Conservation (phyloP, 2,797 vertebrate genomes). For the Crenuchus spilurus region DNA sequence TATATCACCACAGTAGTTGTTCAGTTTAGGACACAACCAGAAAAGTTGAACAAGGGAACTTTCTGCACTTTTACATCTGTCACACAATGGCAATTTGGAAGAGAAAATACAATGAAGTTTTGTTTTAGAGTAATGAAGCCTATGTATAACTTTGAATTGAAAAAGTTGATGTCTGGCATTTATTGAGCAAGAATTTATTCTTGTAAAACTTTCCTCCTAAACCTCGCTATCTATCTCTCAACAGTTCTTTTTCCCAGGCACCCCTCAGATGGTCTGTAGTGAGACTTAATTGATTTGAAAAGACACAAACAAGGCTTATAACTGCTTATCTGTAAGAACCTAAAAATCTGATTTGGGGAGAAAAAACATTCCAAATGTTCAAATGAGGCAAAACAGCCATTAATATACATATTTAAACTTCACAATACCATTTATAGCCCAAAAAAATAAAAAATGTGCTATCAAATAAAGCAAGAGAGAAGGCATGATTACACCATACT, state of each 20-base stretch:
- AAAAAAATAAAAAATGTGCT: not conserved
- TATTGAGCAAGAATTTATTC: not conserved
- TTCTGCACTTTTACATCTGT: not conserved
- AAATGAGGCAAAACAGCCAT: not conserved
- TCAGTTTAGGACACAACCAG: not conserved
- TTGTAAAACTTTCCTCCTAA: not conserved
- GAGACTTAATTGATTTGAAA: not conserved
- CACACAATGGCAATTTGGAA: not conserved
- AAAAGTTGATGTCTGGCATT: not conserved
- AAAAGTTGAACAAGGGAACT: not conserved
- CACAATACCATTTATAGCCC: not conserved
- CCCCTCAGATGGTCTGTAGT: not conserved
- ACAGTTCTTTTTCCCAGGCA: not conserved
- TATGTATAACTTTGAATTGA: not conserved
- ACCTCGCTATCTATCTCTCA: not conserved
- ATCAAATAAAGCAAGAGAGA: not conserved
- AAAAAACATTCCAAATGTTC: not conserved
- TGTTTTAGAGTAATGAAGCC: not conserved
- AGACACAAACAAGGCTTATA: not conserved
- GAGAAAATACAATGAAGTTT: not conserved
- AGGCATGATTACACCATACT: not conserved
- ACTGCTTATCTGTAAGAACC: not conserved
- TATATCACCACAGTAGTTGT: not conserved
- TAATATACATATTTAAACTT: not conserved
- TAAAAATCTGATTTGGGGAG: not conserved